Percentiles rank a stretch among this genome's conserved stretches.
Evolutionary conservation across 2,113 vertebrate species (phyloP).

Genomic region (Oreotrochilus melanogaster): DNA sequence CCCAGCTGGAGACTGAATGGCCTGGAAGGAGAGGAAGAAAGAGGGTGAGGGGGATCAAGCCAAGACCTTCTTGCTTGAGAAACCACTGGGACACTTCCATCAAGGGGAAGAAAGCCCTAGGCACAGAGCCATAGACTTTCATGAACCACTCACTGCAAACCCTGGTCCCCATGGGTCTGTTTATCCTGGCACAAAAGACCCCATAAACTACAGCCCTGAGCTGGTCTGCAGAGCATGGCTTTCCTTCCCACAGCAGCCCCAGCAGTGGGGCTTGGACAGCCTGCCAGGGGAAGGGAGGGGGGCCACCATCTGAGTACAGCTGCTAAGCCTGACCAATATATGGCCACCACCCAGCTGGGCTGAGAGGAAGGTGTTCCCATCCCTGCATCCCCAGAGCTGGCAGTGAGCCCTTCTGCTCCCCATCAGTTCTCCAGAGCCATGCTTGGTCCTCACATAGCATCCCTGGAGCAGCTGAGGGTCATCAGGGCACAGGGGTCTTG

Average conservation of each 20-base stretch:
- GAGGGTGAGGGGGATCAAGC: background rate
- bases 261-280: background rate
- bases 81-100: background rate
- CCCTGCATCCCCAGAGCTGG: fast-evolving
- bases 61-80: background rate
- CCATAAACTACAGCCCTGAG: background rate
- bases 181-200: conserved; percentile 14
- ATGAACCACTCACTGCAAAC: background rate
- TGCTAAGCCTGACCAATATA: fast-evolving
- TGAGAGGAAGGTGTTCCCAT: no score
- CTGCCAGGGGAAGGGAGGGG: background rate
- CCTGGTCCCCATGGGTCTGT: background rate
- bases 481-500: background rate
- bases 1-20: background rate
- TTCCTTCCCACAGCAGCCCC: background rate
- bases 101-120: conserved; percentile 42
- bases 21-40: background rate
- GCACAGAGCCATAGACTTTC: background rate
- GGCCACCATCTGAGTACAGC: fast-evolving
- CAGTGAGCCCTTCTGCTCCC: background rate
- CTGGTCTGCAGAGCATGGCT: fast-evolving
- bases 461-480: background rate
- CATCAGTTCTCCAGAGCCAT: background rate
- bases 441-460: background rate
- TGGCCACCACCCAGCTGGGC: background rate